Evolutionary conservation across 2,797 vertebrate genomes (phyloP), one percentile per base, ranked within the genome.

Genomic region (Hydrophis major): DNA sequence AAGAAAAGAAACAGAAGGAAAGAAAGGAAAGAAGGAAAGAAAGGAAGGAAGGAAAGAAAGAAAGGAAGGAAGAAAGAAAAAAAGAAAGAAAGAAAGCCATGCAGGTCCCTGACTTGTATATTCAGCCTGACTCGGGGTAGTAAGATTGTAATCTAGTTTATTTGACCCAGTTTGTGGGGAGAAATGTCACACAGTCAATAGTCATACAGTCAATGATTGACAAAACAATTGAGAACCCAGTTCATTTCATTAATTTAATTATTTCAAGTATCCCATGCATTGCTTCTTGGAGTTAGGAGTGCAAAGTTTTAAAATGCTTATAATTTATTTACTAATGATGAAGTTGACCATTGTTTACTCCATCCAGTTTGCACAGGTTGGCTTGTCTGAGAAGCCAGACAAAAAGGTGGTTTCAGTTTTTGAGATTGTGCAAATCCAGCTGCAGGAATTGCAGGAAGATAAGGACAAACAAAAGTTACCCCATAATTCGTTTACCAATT

Each of bases 21-120:
- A 4, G 14, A 1, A 57, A 16, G 16, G 4, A 1, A 3, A 0
- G 16, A 57, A 16, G 1, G 56, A 57, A 57, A 1, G 4, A 4
- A 56, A 55, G 53, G 3, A 4, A 57, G 56, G 14, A 16, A 57
- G 5, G 14, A 16, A 12, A 0, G 14, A 57, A 16, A 0, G 5
- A 7, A 20, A 1, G 1, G 7, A 59, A 5, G 5, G 3, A 55
- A 12, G 3, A 42, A 42, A 2, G 53, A 55, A 53, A 10, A 1
- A 53, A 47, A 5, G 50, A 53, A 59, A 2, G 20, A 56, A 56
- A 59, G 16, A 22, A 59, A 22, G 27, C 1, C 1, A 59, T 42
- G 37, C 8, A 83, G 74, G 20, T 42, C 3, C 8, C 32, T 42
- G 32, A 10, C 14, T 78, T 42, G 69, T 20, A 20, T 20, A 78